These are phyloP conservation scores for Pinctada fucata DNA, from an alignment of 2,888 invertebrate species.

Conservation along the genomic window DNA sequence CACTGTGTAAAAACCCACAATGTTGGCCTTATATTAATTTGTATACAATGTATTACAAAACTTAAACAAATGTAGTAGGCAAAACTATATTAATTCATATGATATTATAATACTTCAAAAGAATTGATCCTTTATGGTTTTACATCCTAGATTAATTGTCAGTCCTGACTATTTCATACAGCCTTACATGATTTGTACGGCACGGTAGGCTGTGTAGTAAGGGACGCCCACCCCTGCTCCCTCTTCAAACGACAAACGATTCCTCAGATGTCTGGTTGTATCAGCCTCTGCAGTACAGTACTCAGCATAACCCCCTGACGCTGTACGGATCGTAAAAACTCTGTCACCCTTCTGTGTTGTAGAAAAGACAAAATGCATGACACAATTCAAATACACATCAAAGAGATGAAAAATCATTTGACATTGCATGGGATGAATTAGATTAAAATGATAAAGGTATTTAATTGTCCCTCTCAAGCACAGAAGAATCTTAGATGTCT, in stretches of 20 bases:
- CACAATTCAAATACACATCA: background rate
- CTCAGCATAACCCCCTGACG: slow-evolving; percentile 78
- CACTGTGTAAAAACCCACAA: slow-evolving; percentile 62
- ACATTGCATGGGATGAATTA: slow-evolving; percentile 1
- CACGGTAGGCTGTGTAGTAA: slow-evolving; percentile 80
- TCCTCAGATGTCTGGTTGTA: slow-evolving; percentile 75
- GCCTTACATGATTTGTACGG: slow-evolving; percentile 78
- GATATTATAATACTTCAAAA: too few species aligned
- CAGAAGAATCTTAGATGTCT: background rate
- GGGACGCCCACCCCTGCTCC: slow-evolving; percentile 80
- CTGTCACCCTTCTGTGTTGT: slow-evolving; percentile 76
- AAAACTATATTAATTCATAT: too few species aligned
- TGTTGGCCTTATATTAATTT: background rate
- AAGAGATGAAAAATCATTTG: background rate
- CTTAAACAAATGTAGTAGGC: background rate
- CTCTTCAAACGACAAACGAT: slow-evolving; percentile 77
- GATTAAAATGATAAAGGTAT: background rate
- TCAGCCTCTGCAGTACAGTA: slow-evolving; percentile 74
- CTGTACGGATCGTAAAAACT: slow-evolving; percentile 73
- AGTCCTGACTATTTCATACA: too few species aligned
- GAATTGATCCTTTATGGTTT: too few species aligned
- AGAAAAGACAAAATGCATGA: background rate
- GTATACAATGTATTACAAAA: background rate
- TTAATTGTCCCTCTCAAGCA: background rate
- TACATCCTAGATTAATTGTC: too few species aligned